Conservation (phyloP, 2,888 invertebrate genomes). For the Zaprionus obscuricornis region DNA sequence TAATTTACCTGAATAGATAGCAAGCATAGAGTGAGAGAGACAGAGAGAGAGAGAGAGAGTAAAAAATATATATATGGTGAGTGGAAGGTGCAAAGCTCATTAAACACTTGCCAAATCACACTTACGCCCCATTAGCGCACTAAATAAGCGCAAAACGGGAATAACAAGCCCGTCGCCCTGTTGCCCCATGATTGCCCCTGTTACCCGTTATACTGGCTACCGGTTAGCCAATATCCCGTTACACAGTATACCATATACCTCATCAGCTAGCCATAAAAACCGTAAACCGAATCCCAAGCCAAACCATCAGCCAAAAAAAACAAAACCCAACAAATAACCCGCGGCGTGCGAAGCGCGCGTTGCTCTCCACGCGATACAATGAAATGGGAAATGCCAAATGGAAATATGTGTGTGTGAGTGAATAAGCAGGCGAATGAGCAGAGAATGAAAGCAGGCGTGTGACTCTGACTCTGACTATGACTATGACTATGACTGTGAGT, state of each 20-base stretch:
- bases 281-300: constrained; percentile 33
- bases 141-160: constrained; percentile 68
- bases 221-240: too few relatives aligned
- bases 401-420: constrained; percentile 12
- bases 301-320: constrained; percentile 44
- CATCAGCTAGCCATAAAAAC: background rate
- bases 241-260: too few relatives aligned
- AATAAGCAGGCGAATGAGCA: too few relatives aligned
- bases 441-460: too few relatives aligned
- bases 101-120: constrained; percentile 74
- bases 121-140: constrained; percentile 73
- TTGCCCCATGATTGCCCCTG: background rate
- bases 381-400: constrained; percentile 29
- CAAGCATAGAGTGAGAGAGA: too few relatives aligned
- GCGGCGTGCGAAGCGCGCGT: constrained; percentile 52
- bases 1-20: constrained; percentile 30
- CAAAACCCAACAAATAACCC: constrained; percentile 64
- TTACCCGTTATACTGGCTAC: too few relatives aligned
- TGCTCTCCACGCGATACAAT: too few relatives aligned
- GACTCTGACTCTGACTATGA: too few relatives aligned
- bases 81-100: constrained; percentile 71
- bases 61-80: too few relatives aligned
- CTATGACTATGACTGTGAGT: too few relatives aligned
- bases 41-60: background rate
- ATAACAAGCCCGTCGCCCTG: constrained; percentile 19